These are phyloP conservation scores for Spodoptera frugiperda DNA, from an alignment of 1,140 invertebrate genomes.

Conservation along the genomic window DNA sequence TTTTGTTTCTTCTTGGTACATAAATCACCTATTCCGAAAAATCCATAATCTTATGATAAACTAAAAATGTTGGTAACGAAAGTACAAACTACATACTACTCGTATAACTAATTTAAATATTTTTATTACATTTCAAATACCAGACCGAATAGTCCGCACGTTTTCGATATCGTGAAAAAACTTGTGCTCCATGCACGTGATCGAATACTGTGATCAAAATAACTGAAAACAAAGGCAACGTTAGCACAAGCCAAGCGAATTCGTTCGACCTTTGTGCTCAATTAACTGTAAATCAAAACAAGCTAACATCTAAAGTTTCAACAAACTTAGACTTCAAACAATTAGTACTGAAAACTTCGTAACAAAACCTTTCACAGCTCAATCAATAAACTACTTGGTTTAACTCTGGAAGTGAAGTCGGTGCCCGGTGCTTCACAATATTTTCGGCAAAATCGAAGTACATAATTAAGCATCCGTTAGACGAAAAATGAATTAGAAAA, in stretches of 20 bases:
- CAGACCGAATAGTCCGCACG: conserved; percentile 33
- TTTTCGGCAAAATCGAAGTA: conserved; percentile 17
- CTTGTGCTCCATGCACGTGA: conserved; percentile 20
- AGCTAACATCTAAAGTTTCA: conserved; percentile 8
- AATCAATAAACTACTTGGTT: conserved; percentile 9
- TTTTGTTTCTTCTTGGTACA: conserved; percentile 1
- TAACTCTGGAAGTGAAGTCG: conserved; percentile 25
- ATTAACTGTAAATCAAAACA: conserved; percentile 34
- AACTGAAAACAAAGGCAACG: conserved; percentile 34
- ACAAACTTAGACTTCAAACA: conserved; percentile 20
- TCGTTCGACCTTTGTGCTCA: conserved; percentile 24
- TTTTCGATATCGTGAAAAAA: conserved; percentile 37
- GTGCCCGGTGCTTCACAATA: conserved; percentile 16
- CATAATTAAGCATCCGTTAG: conserved; percentile 24
- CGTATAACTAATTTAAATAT: conserved; percentile 15
- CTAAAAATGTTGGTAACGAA: neutral
- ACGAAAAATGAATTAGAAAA: conserved; percentile 36
- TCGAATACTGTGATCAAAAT: conserved; percentile 23
- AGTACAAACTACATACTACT: neutral
- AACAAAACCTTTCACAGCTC: conserved; percentile 7
- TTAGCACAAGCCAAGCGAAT: conserved; percentile 33
- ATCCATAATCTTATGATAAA: neutral
- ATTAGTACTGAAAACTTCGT: conserved; percentile 14
- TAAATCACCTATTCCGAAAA: neutral
- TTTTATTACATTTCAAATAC: conserved; percentile 28